Conservation (phyloP, 2,797 vertebrate genomes). For the Miichthys miiuy region DNA sequence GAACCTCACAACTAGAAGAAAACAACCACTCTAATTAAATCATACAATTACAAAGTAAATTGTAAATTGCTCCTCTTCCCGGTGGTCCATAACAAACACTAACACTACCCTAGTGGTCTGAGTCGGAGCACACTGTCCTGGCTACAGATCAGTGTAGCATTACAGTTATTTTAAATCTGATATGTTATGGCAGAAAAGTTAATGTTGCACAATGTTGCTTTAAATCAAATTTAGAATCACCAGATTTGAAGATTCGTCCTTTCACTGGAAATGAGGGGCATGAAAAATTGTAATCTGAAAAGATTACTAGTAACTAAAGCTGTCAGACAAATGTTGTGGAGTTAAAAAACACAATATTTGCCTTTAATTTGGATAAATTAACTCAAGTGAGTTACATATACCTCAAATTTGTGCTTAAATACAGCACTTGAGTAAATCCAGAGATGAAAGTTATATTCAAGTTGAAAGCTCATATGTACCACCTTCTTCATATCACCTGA, state of each 20-base stretch:
- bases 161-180: too few relatives aligned
- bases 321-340: background rate
- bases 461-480: slow-evolving; percentile 1
- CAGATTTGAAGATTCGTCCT: background rate
- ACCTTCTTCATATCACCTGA: slow-evolving; percentile 40
- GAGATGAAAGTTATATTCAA: background rate
- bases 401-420: background rate
- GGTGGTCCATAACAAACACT: too few relatives aligned
- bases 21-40: background rate
- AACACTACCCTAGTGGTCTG: too few relatives aligned
- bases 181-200: too few relatives aligned
- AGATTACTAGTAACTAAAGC: background rate
- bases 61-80: too few relatives aligned
- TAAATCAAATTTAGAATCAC: background rate
- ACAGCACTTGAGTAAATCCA: background rate
- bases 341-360: background rate
- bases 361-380: background rate
- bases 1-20: background rate
- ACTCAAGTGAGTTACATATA: background rate
- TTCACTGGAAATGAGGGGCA: background rate
- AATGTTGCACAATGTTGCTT: too few relatives aligned
- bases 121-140: too few relatives aligned
- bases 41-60: background rate
- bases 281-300: background rate
- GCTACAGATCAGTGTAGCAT: too few relatives aligned